Percentiles rank a stretch among this genome's conserved stretches.
Evolutionary conservation across 1,140 invertebrate genomes (phyloP).

Genomic region (Grapholita molesta): DNA sequence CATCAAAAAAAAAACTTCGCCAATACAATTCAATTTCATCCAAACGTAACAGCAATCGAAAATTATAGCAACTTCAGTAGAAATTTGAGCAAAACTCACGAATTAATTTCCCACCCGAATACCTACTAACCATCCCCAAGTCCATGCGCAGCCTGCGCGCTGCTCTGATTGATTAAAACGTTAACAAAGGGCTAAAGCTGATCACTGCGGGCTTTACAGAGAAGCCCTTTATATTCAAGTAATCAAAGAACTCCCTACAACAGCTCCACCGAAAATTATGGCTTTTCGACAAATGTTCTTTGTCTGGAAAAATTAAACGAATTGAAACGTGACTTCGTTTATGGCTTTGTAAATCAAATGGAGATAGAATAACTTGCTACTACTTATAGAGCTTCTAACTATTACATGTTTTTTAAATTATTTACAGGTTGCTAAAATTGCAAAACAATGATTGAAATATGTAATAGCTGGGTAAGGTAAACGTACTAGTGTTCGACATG

Average conservation of each 20-base stretch:
- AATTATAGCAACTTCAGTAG: neutral
- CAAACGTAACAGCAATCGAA: neutral
- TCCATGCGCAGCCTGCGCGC: neutral
- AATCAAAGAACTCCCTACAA: constrained; percentile 70
- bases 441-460: neutral
- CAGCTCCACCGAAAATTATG: constrained; percentile 20
- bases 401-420: too few relatives aligned
- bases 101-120: constrained; percentile 6
- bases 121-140: neutral
- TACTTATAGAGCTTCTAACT: neutral
- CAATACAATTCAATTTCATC: neutral
- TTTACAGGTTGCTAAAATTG: too few relatives aligned
- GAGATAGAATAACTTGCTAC: neutral
- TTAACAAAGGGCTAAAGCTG: constrained; percentile 72
- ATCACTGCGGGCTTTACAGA: constrained; percentile 56
- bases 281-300: constrained; percentile 10
- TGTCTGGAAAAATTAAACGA: constrained; percentile 16
- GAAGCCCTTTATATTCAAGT: constrained; percentile 69
- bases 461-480: too few relatives aligned
- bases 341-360: constrained; percentile 9
- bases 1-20: too few relatives aligned
- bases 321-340: constrained; percentile 7
- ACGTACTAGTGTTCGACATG: too few relatives aligned
- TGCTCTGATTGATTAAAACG: constrained; percentile 72
- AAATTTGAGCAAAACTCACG: neutral